Conservation (phyloP, 2,888 invertebrate genomes). For the Omphaloscelis lunosa region DNA sequence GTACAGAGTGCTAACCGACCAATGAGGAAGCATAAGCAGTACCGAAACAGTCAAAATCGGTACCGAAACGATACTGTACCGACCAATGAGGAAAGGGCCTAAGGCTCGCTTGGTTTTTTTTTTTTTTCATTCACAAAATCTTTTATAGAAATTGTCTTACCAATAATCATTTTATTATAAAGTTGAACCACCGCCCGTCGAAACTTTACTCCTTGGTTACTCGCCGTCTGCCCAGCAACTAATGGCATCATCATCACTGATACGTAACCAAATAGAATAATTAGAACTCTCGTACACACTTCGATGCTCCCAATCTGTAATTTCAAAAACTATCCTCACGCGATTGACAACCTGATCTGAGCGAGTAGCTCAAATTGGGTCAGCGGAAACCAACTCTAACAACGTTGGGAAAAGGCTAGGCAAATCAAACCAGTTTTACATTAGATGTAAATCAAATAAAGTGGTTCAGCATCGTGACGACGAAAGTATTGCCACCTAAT, state of each 20-base stretch:
- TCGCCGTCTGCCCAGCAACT: slow-evolving; percentile 33
- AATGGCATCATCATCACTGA: slow-evolving; percentile 29
- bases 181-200: slow-evolving; percentile 10
- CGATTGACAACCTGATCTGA: not conserved
- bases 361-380: rapidly evolving
- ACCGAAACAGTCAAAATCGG: too few relatives aligned
- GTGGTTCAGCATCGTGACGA: not conserved
- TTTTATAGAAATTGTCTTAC: slow-evolving; percentile 1
- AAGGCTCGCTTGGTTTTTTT: too few relatives aligned
- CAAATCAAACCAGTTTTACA: not conserved
- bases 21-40: too few relatives aligned
- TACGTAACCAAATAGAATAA: slow-evolving; percentile 12
- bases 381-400: not conserved
- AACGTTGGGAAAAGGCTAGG: not conserved
- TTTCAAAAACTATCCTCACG: not conserved
- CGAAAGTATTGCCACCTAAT: not conserved
- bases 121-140: too few relatives aligned
- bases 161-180: slow-evolving; percentile 22
- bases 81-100: too few relatives aligned
- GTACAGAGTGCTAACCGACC: too few relatives aligned
- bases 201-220: slow-evolving; percentile 25
- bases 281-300: slow-evolving; percentile 20
- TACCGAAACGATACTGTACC: too few relatives aligned
- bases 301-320: slow-evolving; percentile 22
- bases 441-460: too few relatives aligned